Conservation (phyloP, 2,113 vertebrate species). For the Seriola aureovittata region DNA sequence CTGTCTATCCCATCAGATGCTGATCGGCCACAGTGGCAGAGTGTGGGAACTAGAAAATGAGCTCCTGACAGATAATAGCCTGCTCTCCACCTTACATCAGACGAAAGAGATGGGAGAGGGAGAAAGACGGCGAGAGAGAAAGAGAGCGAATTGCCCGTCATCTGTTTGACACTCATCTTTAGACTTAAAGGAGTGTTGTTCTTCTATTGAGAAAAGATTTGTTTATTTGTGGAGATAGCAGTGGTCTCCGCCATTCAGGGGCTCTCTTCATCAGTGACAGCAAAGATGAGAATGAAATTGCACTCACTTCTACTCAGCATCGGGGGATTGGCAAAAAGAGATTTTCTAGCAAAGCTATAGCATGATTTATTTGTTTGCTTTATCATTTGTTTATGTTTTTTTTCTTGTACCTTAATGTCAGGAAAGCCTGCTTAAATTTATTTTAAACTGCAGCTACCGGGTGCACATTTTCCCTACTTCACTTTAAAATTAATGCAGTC, state of each 20-base stretch:
- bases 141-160: slow-evolving; percentile 6
- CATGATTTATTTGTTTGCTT: background rate
- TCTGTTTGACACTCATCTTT: slow-evolving; percentile 31
- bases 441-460: background rate
- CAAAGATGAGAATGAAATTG: background rate
- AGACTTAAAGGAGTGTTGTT: slow-evolving; percentile 19
- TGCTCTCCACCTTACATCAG: slow-evolving; percentile 63
- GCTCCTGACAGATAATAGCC: slow-evolving; percentile 74
- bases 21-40: slow-evolving; percentile 69
- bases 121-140: slow-evolving; percentile 22
- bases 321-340: background rate
- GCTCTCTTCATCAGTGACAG: slow-evolving; percentile 16
- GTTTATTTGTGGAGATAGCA: slow-evolving; percentile 14
- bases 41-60: slow-evolving; percentile 81
- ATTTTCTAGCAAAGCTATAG: background rate
- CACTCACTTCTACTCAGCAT: slow-evolving; percentile 3
- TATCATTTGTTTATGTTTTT: background rate
- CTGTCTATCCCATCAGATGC: slow-evolving; percentile 70
- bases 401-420: background rate
- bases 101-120: slow-evolving; percentile 39
- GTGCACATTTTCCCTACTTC: background rate
- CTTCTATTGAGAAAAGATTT: slow-evolving; percentile 21
- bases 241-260: slow-evolving; percentile 2
- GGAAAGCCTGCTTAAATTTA: background rate
- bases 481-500: background rate